A percentile compares a stretch with the other conserved stretches of the same genome.
These are phyloP conservation scores for Caenorhabditis becei DNA, from an alignment of 2,888 invertebrate species.

Conservation along the genomic window DNA sequence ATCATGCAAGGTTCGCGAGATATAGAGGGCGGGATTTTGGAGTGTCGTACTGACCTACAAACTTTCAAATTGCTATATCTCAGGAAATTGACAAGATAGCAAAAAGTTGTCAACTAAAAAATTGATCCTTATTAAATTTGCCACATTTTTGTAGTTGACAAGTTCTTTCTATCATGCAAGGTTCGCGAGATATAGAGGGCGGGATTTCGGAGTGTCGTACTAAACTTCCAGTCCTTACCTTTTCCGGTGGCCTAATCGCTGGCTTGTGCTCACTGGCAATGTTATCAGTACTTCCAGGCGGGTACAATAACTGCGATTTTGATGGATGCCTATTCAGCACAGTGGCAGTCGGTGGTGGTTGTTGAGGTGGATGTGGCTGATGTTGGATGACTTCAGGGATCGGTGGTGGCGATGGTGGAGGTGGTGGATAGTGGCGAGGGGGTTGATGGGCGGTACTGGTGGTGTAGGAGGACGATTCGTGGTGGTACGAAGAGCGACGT, in stretches of 20 bases:
- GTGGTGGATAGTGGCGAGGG: conserved; percentile 28
- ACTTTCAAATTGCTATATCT: too few relatives aligned
- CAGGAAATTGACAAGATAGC: too few relatives aligned
- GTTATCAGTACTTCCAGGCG: conserved; percentile 67
- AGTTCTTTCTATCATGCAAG: not conserved
- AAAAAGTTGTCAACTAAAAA: not conserved
- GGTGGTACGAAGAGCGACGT: conserved; percentile 66
- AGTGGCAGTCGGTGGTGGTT: conserved; percentile 28
- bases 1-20: too few relatives aligned
- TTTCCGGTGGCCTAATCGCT: conserved; percentile 60
- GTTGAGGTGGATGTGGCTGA: conserved; percentile 34
- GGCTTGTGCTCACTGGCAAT: conserved; percentile 67
- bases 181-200: too few relatives aligned
- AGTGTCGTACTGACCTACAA: too few relatives aligned
- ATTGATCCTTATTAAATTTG: too few relatives aligned
- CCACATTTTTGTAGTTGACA: too few relatives aligned
- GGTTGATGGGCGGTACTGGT: too few relatives aligned
- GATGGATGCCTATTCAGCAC: conserved; percentile 25
- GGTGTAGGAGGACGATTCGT: conserved; percentile 44
- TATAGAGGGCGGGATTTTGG: too few relatives aligned
- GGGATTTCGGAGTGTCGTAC: too few relatives aligned
- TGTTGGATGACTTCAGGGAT: conserved; percentile 33
- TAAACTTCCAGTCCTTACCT: conserved; percentile 15
- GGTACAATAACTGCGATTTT: conserved; percentile 63
- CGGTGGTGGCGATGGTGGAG: conserved; percentile 60